Conservation (phyloP, 2,113 vertebrate species). For the Centropus unirufus region DNA sequence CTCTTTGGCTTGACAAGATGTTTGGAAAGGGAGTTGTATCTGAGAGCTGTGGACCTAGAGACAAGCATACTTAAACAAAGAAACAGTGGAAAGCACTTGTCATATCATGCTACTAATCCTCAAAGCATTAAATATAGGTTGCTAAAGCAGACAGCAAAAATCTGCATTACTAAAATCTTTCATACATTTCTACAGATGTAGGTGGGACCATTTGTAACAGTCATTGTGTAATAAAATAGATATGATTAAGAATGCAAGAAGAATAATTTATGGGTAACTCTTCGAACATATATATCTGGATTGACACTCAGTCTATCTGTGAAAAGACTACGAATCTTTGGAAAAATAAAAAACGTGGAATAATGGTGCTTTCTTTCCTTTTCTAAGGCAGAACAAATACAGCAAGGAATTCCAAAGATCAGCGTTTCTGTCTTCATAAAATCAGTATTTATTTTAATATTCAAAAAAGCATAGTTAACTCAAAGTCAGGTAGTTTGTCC, state of each 20-base stretch:
- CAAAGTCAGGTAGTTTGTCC: background rate
- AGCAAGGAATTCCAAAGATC: background rate
- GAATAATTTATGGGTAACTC: conserved; percentile 55
- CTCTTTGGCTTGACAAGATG: conserved; percentile 15
- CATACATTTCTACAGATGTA: conserved; percentile 52
- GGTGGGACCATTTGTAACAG: conserved; percentile 45
- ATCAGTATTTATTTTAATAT: background rate
- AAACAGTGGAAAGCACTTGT: conserved; percentile 52
- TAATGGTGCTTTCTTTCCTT: background rate
- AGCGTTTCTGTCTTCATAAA: background rate
- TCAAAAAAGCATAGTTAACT: background rate
- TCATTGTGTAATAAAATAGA: conserved; percentile 42
- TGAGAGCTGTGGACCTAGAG: conserved; percentile 41
- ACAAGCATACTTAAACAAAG: conserved; percentile 41
- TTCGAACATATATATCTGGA: background rate
- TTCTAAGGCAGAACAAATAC: background rate
- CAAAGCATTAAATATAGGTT: conserved; percentile 65
- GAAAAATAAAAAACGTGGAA: background rate
- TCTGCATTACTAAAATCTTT: conserved; percentile 64
- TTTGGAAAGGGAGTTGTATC: background rate
- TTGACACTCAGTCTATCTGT: background rate
- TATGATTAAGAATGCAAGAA: conserved; percentile 49
- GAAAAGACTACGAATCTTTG: background rate
- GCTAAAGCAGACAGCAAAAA: conserved; percentile 61
- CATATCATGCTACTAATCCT: conserved; percentile 63